Base-by-base conservation (phyloP, 2,113 vertebrate genomes). In the Polypterus bichir region DNA sequence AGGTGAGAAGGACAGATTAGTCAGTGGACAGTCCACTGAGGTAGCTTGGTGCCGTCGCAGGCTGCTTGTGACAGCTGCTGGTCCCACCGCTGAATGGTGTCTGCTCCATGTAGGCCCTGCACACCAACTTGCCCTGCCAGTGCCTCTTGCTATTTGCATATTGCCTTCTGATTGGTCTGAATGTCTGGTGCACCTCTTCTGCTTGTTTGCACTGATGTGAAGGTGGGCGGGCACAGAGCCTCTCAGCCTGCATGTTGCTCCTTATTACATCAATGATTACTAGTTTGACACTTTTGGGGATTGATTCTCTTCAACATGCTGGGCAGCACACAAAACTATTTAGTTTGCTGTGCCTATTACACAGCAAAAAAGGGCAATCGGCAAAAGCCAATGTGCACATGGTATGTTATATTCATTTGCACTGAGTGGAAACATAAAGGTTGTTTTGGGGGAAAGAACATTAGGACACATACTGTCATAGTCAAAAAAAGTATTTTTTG, bases 101-200 rank as follows among this genome's bases (percentile, higher is more conserved):
- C 56, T 67, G 53, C 84, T 81, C 85, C 85, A 68, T 78, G 75
- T 74, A 77, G 75, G 77, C 85, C 85, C 77, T 86, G 84, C 62
- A 80, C 83, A 81, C 85, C 84, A 78, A 78, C 74, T 83, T 64
- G 66, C 60, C 49, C 64, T 45, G 51, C 61, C 10, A 71, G 7
- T 65, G 54, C 60, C 6, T 67, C 73, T 61, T 64, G 59, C 66
- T 65, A 77, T 85, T 76, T 83, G 72, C 77, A 66, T 81, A 63
- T 66, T 11, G 3, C 6, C 10, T 11, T 51, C 69, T 1, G 60
- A 83, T 86, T 86, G 85, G 84, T 64, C 44, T 51, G 59, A 79
- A 81, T 81, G 60, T 61, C 9, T 72, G 63, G 7, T 4, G 44
- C 11, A 60, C 4, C 46, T 9, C 44, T 27, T 27, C 27, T 27